phyloP scores from a whole-genome alignment of 2,888 invertebrate genomes.

The Tipula confusa region DNA sequence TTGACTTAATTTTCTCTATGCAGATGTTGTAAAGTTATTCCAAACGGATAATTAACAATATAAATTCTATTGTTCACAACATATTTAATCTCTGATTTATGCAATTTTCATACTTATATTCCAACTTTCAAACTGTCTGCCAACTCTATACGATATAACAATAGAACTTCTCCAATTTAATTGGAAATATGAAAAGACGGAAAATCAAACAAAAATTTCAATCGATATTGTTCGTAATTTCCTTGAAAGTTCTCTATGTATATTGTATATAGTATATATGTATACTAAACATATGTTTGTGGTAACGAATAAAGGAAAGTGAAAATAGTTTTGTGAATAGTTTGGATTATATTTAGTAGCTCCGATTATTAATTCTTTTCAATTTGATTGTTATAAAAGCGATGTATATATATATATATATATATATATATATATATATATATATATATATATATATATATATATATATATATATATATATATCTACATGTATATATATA shows the following conservation, averaged over 20 bases:
- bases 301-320: not conserved
- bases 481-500: too few species aligned
- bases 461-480: not conserved
- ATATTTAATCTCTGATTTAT: not conserved
- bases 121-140: not conserved
- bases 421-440: not conserved
- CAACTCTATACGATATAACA: not conserved
- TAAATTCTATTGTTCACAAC: not conserved
- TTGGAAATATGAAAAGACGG: not conserved
- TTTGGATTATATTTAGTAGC: not conserved
- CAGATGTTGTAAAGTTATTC: too few species aligned
- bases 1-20: too few species aligned
- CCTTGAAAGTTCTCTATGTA: not conserved
- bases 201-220: conserved; percentile 10
- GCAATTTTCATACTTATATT: not conserved
- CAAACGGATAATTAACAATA: not conserved
- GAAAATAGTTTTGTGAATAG: not conserved
- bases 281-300: not conserved
- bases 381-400: not conserved
- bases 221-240: conserved; percentile 9
- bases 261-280: not conserved
- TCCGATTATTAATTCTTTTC: not conserved
- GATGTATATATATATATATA: not conserved
- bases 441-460: not conserved
- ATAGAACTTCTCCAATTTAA: not conserved